Base-by-base conservation (phyloP, 2,797 vertebrate species). In the Pseudopleuronectes americanus region DNA sequence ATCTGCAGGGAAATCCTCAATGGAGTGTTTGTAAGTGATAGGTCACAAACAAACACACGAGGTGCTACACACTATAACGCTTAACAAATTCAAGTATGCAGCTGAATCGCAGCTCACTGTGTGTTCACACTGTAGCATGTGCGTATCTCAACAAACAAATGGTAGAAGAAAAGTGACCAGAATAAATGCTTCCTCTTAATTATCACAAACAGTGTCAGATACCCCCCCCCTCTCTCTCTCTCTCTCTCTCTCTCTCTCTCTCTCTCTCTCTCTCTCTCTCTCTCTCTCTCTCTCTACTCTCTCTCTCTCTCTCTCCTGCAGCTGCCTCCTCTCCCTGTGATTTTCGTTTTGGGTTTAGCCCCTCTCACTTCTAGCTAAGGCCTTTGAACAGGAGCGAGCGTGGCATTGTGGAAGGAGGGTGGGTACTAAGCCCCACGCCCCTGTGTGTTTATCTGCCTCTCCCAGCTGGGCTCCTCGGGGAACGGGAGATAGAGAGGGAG, bases 381-480 rank as follows among this genome's bases (percentile, higher is more conserved):
- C 83, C 79, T 91, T 92, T 89, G 87, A 91, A 90, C 87, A 89
- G 86, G 81, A 84, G 84, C 7, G 17, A 92, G 89, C 76, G 47
- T 91, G 76, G 85, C 90, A 90, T 90, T 89, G 84, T 89, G 87
- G 49, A 87, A 77, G 72, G 76, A 89, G 89, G 79, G 77, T 84
- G 85, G 82, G 82, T 80, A 77, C 80, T 92, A 91, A 92, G 89
- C 88, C 81, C 76, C 4, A 12, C 61, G 60, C 81, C 85, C 83
- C 83, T 38, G 48, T 87, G 87, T 94, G 90, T 93, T 94, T 95
- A 95, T 95, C 94, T 88, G 89, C 80, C 89, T 93, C 90, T 92
- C 79, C 87, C 93, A 94, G 94, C 93, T 92, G 92, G 87, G 86
- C 80, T 92, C 92, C 91, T 90, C 79, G 8, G 90, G 90, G 85